Conservation (phyloP, 2,113 vertebrate genomes). For the Elaphurus davidianus region DNA sequence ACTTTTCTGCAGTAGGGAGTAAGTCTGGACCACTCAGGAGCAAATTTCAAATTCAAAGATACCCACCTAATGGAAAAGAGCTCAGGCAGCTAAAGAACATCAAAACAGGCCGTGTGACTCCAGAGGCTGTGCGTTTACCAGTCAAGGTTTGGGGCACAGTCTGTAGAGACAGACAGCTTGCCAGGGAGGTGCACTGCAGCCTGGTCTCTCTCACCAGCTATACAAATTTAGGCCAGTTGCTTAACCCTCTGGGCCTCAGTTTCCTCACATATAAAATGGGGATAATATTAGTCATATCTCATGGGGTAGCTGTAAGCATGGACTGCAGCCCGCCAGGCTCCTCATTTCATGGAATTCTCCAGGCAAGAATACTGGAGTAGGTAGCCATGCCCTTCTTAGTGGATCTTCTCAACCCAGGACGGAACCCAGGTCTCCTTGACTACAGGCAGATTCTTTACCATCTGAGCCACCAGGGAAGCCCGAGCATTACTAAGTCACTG, state of each 20-base stretch:
- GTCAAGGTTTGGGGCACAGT: neutral
- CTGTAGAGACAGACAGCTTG: neutral
- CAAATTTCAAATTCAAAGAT: neutral
- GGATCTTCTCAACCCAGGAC: neutral
- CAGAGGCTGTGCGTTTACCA: neutral
- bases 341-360: neutral
- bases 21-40: neutral
- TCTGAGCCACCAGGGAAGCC: neutral
- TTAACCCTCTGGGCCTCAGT: neutral
- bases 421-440: neutral
- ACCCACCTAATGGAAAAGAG: neutral
- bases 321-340: rapidly evolving
- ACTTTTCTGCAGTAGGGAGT: neutral
- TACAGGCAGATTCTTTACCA: neutral
- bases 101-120: neutral
- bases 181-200: neutral
- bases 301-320: neutral
- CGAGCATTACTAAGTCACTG: neutral
- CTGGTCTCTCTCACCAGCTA: neutral
- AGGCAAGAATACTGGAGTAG: neutral
- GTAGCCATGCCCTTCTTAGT: neutral
- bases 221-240: neutral
- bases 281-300: neutral
- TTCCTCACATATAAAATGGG: neutral
- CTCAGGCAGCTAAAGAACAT: neutral